Base-by-base conservation (phyloP, 2,888 invertebrate genomes). In the Acheta domesticus region DNA sequence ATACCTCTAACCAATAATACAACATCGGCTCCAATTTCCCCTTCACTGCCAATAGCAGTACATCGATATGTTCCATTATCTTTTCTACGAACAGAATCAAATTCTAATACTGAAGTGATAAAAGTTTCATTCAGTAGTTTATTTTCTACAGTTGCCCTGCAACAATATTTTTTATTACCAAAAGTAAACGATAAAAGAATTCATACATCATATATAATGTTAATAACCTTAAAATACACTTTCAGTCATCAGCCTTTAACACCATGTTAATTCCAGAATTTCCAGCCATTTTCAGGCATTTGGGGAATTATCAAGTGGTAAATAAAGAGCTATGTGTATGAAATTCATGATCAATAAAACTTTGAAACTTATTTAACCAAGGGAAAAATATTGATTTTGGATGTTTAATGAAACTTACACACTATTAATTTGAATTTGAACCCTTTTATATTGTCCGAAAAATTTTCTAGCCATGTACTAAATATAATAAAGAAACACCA, bases 41-140 rank as follows among this genome's bases (percentile, higher is more conserved):
- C 83, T 86, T 89, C 77, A 83, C 87, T 80, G 85, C 87, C 83
- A 84, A 85, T 79, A 80, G 88, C 85, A 83, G 86, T 83, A 85
- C 92, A 92, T 23, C 87, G 86, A 84, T 93, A 93, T 0, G 92
- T 91, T 12, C 94, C 95, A 85, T 94, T 94, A 84, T 94, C 92
- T 84, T 92, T 92, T 82, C 91, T 90, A 14, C 89, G 88, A 0
- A 92, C 88, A 83, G 90, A 89, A 2, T 88, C 86, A 78, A 92
- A 88, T 84, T 87, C 87, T 77, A 92, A 87, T 0, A 89, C 90
- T 77, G 91, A 90, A 84, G 91, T 89, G 5, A 91, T 87, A 81
- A 89, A 87, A 11, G 92, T 93, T 11, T 89, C 87, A 84, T 91
- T 91, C 3, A 91, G 83, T 76, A 84, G 84, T 8, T 84, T 83